A percentile compares a stretch with the other conserved stretches of the same genome.
These are phyloP conservation scores for Archilochus colubris DNA, from an alignment of 2,113 vertebrate genomes.

Conservation along the genomic window DNA sequence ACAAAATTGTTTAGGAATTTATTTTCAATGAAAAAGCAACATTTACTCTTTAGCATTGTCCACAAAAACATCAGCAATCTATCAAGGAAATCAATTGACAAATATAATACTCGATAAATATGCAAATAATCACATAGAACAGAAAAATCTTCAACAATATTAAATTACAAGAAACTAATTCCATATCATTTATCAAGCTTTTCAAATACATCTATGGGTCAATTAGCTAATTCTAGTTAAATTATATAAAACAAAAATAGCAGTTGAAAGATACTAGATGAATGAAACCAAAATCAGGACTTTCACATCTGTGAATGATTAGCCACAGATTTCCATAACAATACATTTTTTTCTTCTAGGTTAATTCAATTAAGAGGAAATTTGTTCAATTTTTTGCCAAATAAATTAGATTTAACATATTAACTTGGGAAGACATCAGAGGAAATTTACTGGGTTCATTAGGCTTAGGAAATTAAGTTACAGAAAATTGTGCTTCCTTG, in stretches of 20 bases:
- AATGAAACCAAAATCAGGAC: conserved; percentile 40
- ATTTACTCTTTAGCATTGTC: not conserved
- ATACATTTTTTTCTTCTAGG: conserved; percentile 68
- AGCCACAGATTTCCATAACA: conserved; percentile 71
- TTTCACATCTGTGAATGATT: conserved; percentile 62
- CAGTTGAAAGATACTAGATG: conserved; percentile 1
- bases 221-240: conserved; percentile 13
- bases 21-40: not conserved
- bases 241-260: not conserved
- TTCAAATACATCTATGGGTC: not conserved
- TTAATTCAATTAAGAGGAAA: conserved; percentile 78
- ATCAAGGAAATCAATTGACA: not conserved
- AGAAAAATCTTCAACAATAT: conserved; percentile 9
- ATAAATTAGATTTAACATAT: conserved; percentile 81
- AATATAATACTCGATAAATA: not conserved
- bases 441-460: conserved; percentile 83
- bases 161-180: not conserved
- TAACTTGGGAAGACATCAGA: conserved; percentile 80
- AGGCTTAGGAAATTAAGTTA: conserved; percentile 83
- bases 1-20: not conserved
- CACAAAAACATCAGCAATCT: not conserved
- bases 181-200: conserved; percentile 7
- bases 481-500: conserved; percentile 76
- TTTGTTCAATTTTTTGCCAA: conserved; percentile 73
- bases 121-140: not conserved